These are phyloP conservation scores for Ceratina australensis DNA, from an alignment of 1,140 invertebrate species.

Conservation along the genomic window DNA sequence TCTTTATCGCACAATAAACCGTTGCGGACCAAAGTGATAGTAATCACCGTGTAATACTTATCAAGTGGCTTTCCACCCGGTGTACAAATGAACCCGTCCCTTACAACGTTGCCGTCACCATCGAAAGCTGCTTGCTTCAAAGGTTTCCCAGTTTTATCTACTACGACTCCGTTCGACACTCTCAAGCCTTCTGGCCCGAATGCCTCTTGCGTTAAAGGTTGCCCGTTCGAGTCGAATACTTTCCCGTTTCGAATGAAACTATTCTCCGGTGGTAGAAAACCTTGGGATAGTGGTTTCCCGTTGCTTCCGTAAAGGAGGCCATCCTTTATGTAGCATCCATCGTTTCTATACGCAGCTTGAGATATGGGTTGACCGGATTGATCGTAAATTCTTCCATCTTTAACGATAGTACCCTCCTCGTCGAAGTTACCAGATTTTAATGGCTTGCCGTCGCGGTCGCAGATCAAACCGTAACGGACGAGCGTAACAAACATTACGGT, in stretches of 20 bases:
- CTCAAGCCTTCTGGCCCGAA: constrained; percentile 76
- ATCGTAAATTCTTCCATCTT: constrained; percentile 73
- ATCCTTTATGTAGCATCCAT: constrained; percentile 72
- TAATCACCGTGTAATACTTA: constrained; percentile 70
- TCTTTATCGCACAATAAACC: constrained; percentile 72
- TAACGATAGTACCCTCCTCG: constrained; percentile 68
- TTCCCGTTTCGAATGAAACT: constrained; percentile 72
- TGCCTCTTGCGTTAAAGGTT: constrained; percentile 72
- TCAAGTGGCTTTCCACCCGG: constrained; percentile 71
- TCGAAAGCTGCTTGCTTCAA: constrained; percentile 72
- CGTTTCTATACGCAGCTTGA: constrained; percentile 61
- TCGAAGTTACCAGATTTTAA: constrained; percentile 70
- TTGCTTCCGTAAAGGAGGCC: constrained; percentile 69
- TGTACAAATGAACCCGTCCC: constrained; percentile 70
- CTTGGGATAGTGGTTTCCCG: constrained; percentile 69
- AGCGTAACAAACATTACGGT: constrained; percentile 66
- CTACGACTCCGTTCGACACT: constrained; percentile 70
- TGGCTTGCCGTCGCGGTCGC: constrained; percentile 72
- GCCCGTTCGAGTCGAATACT: constrained; percentile 66
- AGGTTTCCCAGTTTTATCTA: constrained; percentile 72
- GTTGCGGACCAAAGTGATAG: constrained; percentile 67
- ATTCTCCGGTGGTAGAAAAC: constrained; percentile 65
- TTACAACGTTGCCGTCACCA: constrained; percentile 72
- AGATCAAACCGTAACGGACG: constrained; percentile 73
- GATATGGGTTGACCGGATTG: constrained; percentile 66